Conservation (phyloP, 2,113 vertebrate genomes). For the Cyanistes caeruleus region DNA sequence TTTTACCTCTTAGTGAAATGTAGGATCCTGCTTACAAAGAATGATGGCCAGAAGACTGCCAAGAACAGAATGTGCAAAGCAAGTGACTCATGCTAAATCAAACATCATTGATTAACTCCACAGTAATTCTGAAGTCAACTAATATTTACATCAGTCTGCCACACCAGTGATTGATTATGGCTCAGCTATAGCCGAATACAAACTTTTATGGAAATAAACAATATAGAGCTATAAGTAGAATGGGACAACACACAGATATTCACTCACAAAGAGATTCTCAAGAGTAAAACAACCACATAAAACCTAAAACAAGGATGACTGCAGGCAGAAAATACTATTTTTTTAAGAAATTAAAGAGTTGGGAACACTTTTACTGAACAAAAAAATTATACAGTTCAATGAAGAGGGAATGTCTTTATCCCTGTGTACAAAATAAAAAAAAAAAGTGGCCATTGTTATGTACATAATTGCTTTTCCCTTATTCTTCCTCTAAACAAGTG, state of each 20-base stretch:
- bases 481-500: neutral
- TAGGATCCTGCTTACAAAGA: neutral
- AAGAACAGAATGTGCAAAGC: neutral
- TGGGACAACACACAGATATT: neutral
- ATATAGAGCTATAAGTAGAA: neutral
- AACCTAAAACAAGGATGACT: neutral
- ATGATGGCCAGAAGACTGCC: neutral
- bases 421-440: neutral
- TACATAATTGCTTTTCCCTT: neutral
- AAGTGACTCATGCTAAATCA: neutral
- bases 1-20: neutral
- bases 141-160: neutral
- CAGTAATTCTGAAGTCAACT: neutral
- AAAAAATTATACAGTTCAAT: neutral
- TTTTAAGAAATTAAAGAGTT: neutral
- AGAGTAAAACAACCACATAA: neutral
- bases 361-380: neutral
- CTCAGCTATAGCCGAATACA: neutral
- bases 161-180: neutral
- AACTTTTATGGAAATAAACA: neutral
- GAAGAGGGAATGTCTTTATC: neutral
- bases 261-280: rapidly evolving
- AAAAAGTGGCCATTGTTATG: neutral
- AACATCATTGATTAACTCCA: neutral
- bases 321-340: neutral